These are phyloP conservation scores for Meiosimyza decipiens DNA, from an alignment of 2,888 invertebrate genomes.

Conservation along the genomic window DNA sequence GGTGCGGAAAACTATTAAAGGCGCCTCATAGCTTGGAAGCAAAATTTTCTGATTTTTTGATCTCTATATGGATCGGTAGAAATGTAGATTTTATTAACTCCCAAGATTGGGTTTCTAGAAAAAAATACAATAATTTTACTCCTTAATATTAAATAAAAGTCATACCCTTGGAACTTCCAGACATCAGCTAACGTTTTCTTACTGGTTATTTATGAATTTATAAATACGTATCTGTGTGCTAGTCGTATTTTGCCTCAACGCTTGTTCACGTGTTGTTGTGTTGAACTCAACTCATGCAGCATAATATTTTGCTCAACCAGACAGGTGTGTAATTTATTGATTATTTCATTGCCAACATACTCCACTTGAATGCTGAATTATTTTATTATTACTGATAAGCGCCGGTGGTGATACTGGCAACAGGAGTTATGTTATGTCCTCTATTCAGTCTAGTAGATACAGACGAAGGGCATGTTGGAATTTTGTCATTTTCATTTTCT, in stretches of 20 bases:
- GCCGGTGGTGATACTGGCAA: too few species aligned
- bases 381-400: constrained; percentile 4
- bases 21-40: too few species aligned
- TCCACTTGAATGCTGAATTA: constrained; percentile 15
- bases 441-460: not conserved
- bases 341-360: constrained; percentile 50
- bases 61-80: too few species aligned
- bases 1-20: too few species aligned
- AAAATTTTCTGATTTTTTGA: too few species aligned
- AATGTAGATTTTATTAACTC: too few species aligned
- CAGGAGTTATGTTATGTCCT: not conserved
- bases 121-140: too few species aligned
- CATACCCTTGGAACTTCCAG: too few species aligned
- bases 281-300: constrained; percentile 47
- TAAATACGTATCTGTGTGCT: constrained; percentile 11
- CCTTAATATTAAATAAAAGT: too few species aligned
- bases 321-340: constrained; percentile 66
- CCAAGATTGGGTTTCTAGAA: too few species aligned
- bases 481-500: constrained; percentile 60
- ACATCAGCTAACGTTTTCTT: not conserved
- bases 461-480: constrained; percentile 55
- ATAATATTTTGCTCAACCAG: constrained; percentile 57
- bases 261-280: not conserved
- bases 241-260: constrained; percentile 32
- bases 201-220: constrained; percentile 14